Base-by-base conservation (phyloP, 1,140 invertebrate genomes). In the Brachionus manjavacas region DNA sequence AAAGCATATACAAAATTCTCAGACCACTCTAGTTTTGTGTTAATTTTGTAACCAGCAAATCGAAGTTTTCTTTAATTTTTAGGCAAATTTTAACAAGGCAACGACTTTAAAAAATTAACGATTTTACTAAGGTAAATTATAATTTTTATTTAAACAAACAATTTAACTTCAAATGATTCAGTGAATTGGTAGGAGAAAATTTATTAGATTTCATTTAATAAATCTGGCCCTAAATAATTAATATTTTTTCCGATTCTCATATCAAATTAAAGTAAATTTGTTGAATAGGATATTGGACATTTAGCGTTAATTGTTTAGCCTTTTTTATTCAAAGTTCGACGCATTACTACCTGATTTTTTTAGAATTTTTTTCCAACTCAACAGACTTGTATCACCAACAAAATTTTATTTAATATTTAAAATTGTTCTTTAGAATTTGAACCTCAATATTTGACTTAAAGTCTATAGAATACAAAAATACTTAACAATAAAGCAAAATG, bases 401-500 rank as follows among this genome's bases (percentile, higher is more conserved):
- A 11, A 12, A 28, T 66, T 66, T 66, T 66, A 66, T 66, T 66
- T 25, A 31, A 31, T 72, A 41, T 72, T 72, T 72, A 41, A 41
- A 39, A 39, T 39, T 41, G 4, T 41, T 72, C 68, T 72, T 72
- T 72, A 72, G 68, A 72, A 72, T 72, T 72, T 72, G 68, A 39
- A 72, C 68, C 68, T 72, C 35, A 72, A 39, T 68, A 39, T 68
- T 68, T 68, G 66, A 68, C 25, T 68, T 31, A 11, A 14, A 68
- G 25, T 31, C 28, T 41, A 6, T 41, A 41, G 35, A 72, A 39
- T 39, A 72, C n/a, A 72, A 72, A 39, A 70, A 35, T 52, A 60
- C 20, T 60, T 23, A 23, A 60, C 52, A 60, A 60, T 60, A 60
- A 60, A 60, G 31, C 31, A 68, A 68, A 68, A 68, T 68, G 66